A percentile compares a stretch with the other conserved stretches of the same genome.
Evolutionary conservation across 2,113 vertebrate species (phyloP).

Genomic region (Orientallactaga bullata): DNA sequence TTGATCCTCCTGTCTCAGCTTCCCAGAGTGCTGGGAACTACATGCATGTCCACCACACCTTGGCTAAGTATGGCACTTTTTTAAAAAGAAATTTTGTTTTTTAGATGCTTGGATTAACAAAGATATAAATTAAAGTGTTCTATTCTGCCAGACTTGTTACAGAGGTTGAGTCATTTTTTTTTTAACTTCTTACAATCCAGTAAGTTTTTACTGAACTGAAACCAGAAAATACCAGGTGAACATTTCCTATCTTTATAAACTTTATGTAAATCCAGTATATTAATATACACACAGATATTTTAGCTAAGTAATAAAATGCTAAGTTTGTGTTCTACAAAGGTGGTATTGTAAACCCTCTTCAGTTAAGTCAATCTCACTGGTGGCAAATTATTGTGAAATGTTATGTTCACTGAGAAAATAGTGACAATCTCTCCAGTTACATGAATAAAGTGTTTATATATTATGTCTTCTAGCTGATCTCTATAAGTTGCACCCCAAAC

Average conservation of each 20-base stretch:
- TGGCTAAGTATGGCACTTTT: neutral
- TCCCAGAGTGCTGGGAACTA: neutral
- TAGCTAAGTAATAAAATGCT: conserved; percentile 49
- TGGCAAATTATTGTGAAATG: conserved; percentile 49
- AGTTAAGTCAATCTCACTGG: conserved; percentile 15
- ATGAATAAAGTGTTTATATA: conserved; percentile 15
- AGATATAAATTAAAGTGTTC: conserved; percentile 53
- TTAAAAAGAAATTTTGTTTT: neutral
- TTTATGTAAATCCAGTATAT: conserved; percentile 40
- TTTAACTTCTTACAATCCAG: conserved; percentile 60
- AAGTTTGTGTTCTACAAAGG: conserved; percentile 32
- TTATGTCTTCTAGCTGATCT: neutral
- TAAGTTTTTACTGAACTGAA: conserved; percentile 59
- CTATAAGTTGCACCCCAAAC: conserved; percentile 37
- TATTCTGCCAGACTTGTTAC: conserved; percentile 65
- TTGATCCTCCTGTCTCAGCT: neutral
- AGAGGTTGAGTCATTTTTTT: conserved; percentile 51
- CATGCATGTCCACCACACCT: too few relatives aligned
- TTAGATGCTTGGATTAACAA: conserved; percentile 56
- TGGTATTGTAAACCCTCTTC: conserved; percentile 47
- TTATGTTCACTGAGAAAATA: neutral
- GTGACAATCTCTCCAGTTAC: neutral
- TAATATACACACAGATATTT: conserved; percentile 54
- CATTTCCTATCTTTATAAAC: conserved; percentile 53
- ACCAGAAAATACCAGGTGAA: conserved; percentile 50